Conservation (phyloP, 92 coral and sea anemone genomes). For the Chrysogorgia sp. region DNA sequence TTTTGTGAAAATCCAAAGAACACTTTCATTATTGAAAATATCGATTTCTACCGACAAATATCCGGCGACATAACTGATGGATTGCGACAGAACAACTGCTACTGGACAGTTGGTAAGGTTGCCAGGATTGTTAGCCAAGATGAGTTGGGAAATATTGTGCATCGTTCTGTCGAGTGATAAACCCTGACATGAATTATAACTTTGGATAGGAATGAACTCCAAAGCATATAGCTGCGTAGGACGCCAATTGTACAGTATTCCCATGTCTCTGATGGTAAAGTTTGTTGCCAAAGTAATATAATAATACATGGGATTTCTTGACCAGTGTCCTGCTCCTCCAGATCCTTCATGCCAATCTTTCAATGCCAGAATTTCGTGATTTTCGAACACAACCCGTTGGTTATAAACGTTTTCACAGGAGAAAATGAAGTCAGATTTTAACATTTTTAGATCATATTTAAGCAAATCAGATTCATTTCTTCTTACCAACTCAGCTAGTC, state of each 20-base stretch:
- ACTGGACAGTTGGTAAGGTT: slow-evolving; percentile 11
- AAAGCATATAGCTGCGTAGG: slow-evolving; percentile 25
- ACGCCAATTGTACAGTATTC: slow-evolving; percentile 17
- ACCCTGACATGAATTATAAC: slow-evolving; percentile 26
- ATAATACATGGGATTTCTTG: not conserved
- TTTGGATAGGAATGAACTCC: slow-evolving; percentile 7
- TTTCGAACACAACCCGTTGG: slow-evolving; percentile 1
- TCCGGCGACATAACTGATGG: not conserved
- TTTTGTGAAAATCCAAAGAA: slow-evolving; percentile 4
- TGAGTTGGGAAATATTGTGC: slow-evolving; percentile 3
- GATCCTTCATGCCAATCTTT: slow-evolving; percentile 1
- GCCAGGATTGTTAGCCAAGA: not conserved
- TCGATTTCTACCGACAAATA: not conserved
- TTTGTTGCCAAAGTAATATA: slow-evolving; percentile 7
- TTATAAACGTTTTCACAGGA: slow-evolving; percentile 1
- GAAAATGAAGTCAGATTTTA: slow-evolving; percentile 6
- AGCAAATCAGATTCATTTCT: slow-evolving; percentile 18
- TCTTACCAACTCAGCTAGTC: slow-evolving; percentile 26
- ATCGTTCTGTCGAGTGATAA: slow-evolving; percentile 5
- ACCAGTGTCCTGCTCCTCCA: not conserved
- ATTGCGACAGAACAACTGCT: not conserved
- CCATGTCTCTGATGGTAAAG: slow-evolving; percentile 23
- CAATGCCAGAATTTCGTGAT: not conserved
- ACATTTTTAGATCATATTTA: slow-evolving; percentile 1
- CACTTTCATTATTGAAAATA: not conserved